Evolutionary conservation across 2,888 invertebrate genomes (phyloP), one percentile per base, ranked within the genome.

Genomic region (Phlogophora meticulosa): DNA sequence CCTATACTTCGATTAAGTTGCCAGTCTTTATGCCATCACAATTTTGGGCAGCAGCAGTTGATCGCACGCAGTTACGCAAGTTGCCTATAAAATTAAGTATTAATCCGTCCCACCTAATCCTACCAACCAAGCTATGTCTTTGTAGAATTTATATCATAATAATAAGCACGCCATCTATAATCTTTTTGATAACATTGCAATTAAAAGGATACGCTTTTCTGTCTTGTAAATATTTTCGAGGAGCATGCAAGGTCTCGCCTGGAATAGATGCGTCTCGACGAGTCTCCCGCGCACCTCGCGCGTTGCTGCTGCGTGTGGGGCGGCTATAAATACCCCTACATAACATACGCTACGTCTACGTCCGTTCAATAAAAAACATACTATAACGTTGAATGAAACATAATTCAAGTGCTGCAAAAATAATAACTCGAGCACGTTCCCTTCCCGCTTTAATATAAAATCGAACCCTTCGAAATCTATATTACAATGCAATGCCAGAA

Each of bases 271-370:
- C 87, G 84, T 84, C 85, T 85, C 84, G 84, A 80, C 81, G 88
- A 86, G 83, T 91, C 94, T 93, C 94, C 93, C 93, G 94, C 93
- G 91, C 93, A 91, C 88, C 91, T 88, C 90, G 85, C 79, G 75
- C 84, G 77, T 69, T 82, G 81, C 85, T 88, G 81, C 94, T 86
- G 94, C 93, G 94, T 91, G 95, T 94, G 95, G 93, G 94, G 93
- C 90, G 85, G 85, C 91, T 95, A 95, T 93, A 92, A 94, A 94
- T 94, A 95, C 86, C 80, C n/a, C 81, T 77, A 83, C 78, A 79
- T 87, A 90, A 88, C 89, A 88, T 90, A 87, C 89, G 88, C 86
- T 86, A 85, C 87, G 89, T 89, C 86, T 86, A 85, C 87, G 89
- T 89, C 86, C 90, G 89, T 87, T 87, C 87, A 84, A 85, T 89